Evolutionary conservation across 2,888 invertebrate genomes (phyloP).

Genomic region (Philopedon plagiatum): DNA sequence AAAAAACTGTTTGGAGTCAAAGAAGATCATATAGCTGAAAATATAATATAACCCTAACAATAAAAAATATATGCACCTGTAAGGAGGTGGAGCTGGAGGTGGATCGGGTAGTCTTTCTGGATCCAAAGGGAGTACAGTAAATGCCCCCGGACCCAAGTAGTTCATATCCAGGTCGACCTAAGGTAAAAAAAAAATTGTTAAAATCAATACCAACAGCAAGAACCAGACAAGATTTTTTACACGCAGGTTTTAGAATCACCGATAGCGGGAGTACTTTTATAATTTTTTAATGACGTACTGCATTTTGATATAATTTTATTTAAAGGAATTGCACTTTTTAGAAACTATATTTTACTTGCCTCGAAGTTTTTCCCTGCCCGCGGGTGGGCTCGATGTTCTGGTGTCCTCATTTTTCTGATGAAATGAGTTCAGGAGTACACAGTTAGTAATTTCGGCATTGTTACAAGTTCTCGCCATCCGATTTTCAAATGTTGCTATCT

Average conservation of each 20-base stretch:
- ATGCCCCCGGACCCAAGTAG: slow-evolving; percentile 66
- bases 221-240: too few species aligned
- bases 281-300: too few species aligned
- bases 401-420: slow-evolving; percentile 40
- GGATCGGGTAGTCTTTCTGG: slow-evolving; percentile 60
- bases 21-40: too few species aligned
- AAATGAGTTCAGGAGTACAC: neutral
- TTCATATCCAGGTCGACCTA: slow-evolving; percentile 64
- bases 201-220: too few species aligned
- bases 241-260: too few species aligned
- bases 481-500: neutral
- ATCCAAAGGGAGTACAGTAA: slow-evolving; percentile 66
- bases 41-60: too few species aligned
- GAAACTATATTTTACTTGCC: slow-evolving; percentile 34
- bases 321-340: too few species aligned
- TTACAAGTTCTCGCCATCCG: slow-evolving; percentile 32
- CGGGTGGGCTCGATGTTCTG: slow-evolving; percentile 44
- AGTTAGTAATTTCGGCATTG: neutral
- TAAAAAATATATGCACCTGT: slow-evolving; percentile 60
- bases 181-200: slow-evolving; percentile 52
- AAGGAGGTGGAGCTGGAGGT: slow-evolving; percentile 64
- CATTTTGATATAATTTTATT: too few species aligned
- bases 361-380: slow-evolving; percentile 46
- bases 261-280: too few species aligned
- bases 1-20: neutral